phyloP scores from a whole-genome alignment of 2,797 vertebrate genomes.

The Gallinago solitaria region DNA sequence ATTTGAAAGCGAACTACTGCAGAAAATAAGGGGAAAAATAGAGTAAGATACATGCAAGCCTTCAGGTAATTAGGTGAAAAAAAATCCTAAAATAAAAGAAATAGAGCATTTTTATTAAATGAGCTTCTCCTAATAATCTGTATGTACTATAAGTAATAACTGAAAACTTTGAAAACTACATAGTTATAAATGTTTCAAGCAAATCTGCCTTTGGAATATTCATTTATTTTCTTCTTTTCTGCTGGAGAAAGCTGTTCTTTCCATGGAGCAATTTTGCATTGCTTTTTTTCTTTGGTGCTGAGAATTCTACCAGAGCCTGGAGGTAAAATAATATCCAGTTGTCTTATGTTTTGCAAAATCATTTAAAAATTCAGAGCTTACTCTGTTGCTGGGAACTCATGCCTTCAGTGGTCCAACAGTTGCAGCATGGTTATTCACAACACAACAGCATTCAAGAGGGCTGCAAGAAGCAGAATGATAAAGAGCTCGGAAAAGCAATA shows the following conservation, averaged over 20 bases:
- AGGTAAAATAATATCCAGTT: neutral
- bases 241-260: neutral
- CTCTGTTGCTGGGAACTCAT: neutral
- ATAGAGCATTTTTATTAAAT: neutral
- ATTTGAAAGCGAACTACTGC: neutral
- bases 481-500: neutral
- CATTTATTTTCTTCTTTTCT: neutral
- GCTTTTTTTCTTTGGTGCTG: neutral
- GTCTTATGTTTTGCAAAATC: neutral
- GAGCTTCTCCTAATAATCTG: neutral
- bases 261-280: neutral
- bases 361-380: neutral
- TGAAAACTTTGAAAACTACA: neutral
- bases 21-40: neutral
- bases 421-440: neutral
- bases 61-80: neutral
- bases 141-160: neutral
- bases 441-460: neutral
- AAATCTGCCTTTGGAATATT: neutral
- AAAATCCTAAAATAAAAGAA: neutral
- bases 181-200: neutral
- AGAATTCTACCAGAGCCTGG: neutral
- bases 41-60: neutral
- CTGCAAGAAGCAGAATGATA: neutral
- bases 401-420: neutral